phyloP scores from a whole-genome alignment of 2,113 vertebrate genomes.

The Galemys pyrenaicus region DNA sequence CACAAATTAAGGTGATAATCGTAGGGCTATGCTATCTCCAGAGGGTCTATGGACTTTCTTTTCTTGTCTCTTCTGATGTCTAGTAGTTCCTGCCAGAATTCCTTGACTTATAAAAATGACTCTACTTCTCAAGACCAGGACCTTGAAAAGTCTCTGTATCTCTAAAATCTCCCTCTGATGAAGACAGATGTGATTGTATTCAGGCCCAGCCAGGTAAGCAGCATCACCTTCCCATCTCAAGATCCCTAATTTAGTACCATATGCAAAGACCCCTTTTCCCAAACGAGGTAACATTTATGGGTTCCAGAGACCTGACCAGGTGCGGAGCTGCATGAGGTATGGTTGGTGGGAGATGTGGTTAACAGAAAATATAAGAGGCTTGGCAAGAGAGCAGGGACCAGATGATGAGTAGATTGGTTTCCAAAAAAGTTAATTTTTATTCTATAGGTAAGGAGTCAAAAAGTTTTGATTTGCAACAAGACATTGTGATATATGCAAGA shows the following conservation, averaged over 20 bases:
- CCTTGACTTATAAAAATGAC: background rate
- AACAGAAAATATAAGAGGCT: background rate
- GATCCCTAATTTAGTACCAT: background rate
- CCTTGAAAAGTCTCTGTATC: background rate
- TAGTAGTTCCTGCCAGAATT: background rate
- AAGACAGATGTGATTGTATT: background rate
- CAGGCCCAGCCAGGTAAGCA: background rate
- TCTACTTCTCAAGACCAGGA: background rate
- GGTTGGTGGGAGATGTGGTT: background rate
- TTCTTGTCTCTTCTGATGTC: too few relatives aligned
- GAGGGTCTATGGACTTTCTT: background rate
- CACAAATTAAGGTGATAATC: background rate
- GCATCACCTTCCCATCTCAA: background rate
- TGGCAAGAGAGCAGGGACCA: background rate
- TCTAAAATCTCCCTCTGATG: background rate
- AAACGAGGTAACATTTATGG: background rate
- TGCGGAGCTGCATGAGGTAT: background rate
- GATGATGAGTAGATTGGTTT: background rate
- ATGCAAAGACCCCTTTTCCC: background rate
- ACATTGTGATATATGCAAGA: background rate
- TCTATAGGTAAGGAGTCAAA: background rate
- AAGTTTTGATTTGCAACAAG: background rate
- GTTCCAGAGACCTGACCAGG: background rate
- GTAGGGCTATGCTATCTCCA: background rate
- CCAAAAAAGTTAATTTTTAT: background rate